These are phyloP conservation scores for Pinctada fucata DNA, from an alignment of 2,888 invertebrate species.

Conservation along the genomic window DNA sequence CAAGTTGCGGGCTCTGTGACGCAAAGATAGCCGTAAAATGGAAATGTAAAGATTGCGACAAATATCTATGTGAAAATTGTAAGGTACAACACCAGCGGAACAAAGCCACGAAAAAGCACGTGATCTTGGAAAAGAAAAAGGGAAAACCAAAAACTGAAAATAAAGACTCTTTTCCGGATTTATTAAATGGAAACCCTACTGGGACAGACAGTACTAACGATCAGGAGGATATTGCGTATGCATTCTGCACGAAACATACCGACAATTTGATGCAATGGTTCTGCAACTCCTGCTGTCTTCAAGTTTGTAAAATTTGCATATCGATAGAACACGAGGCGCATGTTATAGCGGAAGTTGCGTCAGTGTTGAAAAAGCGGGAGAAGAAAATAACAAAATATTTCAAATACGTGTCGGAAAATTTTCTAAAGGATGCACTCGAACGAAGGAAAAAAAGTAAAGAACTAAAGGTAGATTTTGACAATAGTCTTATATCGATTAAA, in stretches of 20 bases:
- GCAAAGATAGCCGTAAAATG: constrained; percentile 14
- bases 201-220: not conserved
- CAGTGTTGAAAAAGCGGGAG: not conserved
- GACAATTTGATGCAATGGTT: constrained; percentile 5
- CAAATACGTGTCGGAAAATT: constrained; percentile 4
- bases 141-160: not conserved
- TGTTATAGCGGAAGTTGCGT: constrained; percentile 18
- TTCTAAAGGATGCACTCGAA: constrained; percentile 9
- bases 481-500: constrained; percentile 12
- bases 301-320: constrained; percentile 11
- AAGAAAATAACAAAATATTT: constrained; percentile 5
- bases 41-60: constrained; percentile 23
- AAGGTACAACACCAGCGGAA: constrained; percentile 10
- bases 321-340: constrained; percentile 15
- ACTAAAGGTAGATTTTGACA: constrained; percentile 17
- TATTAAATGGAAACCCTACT: not conserved
- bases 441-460: constrained; percentile 19
- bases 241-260: constrained; percentile 12
- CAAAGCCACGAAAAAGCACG: constrained; percentile 16
- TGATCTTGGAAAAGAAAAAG: constrained; percentile 6
- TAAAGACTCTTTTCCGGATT: not conserved
- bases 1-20: constrained; percentile 9
- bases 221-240: not conserved
- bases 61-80: constrained; percentile 18
- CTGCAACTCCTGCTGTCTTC: constrained; percentile 1